Evolutionary conservation across 2,797 vertebrate genomes (phyloP).

Genomic region (Peromyscus aztecus): DNA sequence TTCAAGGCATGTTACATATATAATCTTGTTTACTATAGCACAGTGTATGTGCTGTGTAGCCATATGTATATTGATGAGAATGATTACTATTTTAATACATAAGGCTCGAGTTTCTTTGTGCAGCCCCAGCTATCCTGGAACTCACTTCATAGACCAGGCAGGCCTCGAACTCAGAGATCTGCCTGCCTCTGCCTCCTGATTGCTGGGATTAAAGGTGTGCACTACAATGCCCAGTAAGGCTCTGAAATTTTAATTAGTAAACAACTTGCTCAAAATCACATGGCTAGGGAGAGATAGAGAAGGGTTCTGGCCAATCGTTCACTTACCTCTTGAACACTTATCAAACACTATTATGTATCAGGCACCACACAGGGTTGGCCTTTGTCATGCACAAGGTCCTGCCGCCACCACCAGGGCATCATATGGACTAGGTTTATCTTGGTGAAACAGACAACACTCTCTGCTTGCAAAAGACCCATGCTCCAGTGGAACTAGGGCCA

Average conservation of each 20-base stretch:
- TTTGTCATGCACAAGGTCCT: neutral
- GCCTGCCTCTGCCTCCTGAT: neutral
- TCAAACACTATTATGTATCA: constrained; percentile 7
- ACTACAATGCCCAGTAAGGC: neutral
- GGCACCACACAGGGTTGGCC: neutral
- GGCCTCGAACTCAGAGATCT: neutral
- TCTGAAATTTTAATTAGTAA: constrained; percentile 36
- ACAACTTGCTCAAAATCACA: constrained; percentile 46
- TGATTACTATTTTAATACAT: constrained; percentile 49
- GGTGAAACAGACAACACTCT: constrained; percentile 17
- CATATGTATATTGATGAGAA: neutral
- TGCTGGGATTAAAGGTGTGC: neutral
- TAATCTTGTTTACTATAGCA: neutral
- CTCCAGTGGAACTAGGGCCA: constrained; percentile 1
- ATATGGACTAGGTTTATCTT: neutral
- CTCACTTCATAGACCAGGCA: neutral
- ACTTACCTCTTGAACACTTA: constrained; percentile 54
- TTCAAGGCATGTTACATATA: constrained; percentile 10
- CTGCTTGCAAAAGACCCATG: neutral
- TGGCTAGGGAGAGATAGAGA: neutral
- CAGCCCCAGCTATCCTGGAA: neutral
- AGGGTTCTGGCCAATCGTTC: constrained; percentile 5
- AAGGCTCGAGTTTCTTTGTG: neutral
- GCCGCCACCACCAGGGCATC: neutral
- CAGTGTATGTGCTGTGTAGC: neutral